phyloP scores from a whole-genome alignment of 2,888 invertebrate species.

The Megalurothrips usitatus region DNA sequence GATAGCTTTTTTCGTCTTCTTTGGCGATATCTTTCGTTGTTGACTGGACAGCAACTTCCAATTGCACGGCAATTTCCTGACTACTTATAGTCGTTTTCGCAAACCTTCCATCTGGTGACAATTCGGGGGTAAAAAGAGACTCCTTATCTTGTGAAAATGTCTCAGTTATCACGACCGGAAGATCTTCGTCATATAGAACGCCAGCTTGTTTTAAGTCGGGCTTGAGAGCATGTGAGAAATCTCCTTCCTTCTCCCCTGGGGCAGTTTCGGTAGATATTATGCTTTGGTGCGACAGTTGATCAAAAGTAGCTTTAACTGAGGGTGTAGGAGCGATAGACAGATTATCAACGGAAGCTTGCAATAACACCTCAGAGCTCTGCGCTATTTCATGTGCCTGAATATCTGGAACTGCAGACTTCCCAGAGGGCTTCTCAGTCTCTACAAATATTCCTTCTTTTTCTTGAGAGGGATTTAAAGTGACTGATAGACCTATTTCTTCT shows the following conservation, averaged over 20 bases:
- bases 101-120: slow-evolving; percentile 41
- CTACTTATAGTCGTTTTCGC: slow-evolving; percentile 45
- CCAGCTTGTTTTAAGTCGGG: slow-evolving; percentile 41
- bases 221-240: slow-evolving; percentile 42
- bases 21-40: slow-evolving; percentile 40
- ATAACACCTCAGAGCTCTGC: slow-evolving; percentile 46
- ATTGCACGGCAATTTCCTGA: slow-evolving; percentile 49
- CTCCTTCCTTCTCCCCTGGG: slow-evolving; percentile 46
- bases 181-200: slow-evolving; percentile 39
- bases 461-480: slow-evolving; percentile 45
- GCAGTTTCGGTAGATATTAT: slow-evolving; percentile 53
- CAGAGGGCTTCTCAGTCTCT: slow-evolving; percentile 39
- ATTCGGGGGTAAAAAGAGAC: slow-evolving; percentile 41
- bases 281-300: slow-evolving; percentile 52
- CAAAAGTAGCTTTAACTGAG: slow-evolving; percentile 40
- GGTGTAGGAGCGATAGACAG: slow-evolving; percentile 43
- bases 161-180: slow-evolving; percentile 47
- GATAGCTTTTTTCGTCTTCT: slow-evolving; percentile 41
- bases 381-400: slow-evolving; percentile 48
- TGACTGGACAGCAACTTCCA: slow-evolving; percentile 48
- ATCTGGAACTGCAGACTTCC: slow-evolving; percentile 37
- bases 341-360: slow-evolving; percentile 43
- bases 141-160: slow-evolving; percentile 50
- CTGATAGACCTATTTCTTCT: slow-evolving; percentile 44
- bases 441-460: slow-evolving; percentile 52